Percentiles rank a stretch among this genome's conserved stretches.
phyloP scores from a whole-genome alignment of 2,797 vertebrate genomes.

The Arnoldichthys spilopterus region DNA sequence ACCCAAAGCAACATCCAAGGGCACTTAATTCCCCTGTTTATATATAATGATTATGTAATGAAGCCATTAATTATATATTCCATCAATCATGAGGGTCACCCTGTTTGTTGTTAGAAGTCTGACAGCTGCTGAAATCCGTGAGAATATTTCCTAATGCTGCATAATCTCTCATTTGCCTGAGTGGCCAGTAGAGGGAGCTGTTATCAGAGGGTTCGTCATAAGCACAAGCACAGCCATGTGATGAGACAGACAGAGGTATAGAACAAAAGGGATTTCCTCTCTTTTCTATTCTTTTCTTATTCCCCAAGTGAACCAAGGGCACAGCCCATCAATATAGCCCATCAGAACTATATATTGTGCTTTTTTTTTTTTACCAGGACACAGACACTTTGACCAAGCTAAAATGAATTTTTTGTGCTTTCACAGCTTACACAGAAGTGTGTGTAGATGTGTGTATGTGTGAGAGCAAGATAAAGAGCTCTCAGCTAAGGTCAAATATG shows the following conservation, averaged over 20 bases:
- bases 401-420: background rate
- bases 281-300: slow-evolving; percentile 45
- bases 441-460: background rate
- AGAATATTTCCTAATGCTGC: background rate
- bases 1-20: background rate
- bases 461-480: background rate
- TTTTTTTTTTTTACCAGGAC: slow-evolving; percentile 23
- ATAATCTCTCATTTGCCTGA: background rate
- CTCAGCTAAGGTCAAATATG: slow-evolving; percentile 51
- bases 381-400: background rate
- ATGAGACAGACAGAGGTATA: slow-evolving; percentile 48
- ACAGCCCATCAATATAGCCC: slow-evolving; percentile 37
- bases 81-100: slow-evolving; percentile 1
- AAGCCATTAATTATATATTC: background rate
- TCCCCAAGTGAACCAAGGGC: slow-evolving; percentile 50
- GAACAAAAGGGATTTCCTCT: slow-evolving; percentile 51
- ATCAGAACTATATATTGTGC: slow-evolving; percentile 7
- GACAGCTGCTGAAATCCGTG: slow-evolving; percentile 3
- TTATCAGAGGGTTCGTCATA: slow-evolving; percentile 72
- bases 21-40: background rate
- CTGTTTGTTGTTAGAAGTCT: background rate
- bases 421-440: background rate
- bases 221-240: slow-evolving; percentile 56
- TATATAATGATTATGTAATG: background rate
- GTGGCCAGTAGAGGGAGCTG: slow-evolving; percentile 73